Evolutionary conservation across 2,888 invertebrate genomes (phyloP), one percentile per base, ranked within the genome.

Genomic region (Urechis unicinctus): DNA sequence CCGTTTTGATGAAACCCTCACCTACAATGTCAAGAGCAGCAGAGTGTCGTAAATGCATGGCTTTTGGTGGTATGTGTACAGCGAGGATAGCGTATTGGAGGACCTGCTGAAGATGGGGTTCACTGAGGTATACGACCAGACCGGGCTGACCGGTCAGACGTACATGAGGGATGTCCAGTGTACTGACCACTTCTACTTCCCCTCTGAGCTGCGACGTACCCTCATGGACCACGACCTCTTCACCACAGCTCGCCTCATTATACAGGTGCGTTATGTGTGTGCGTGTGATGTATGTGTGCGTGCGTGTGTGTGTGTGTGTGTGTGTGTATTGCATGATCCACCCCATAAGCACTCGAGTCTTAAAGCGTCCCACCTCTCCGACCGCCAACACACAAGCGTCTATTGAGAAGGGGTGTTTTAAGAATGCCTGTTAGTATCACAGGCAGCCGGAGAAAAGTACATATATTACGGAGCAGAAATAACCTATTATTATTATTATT

Each of bases 261-360:
- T 72, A 52, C 75, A 77, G 75, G 77, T 75, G 6, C 24, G 43
- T 29, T 36, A 9, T 36, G n/a, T n/a, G n/a, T n/a, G n/a, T n/a
- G n/a, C n/a, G n/a, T n/a, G n/a, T n/a, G n/a, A n/a, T n/a, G n/a
- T n/a, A n/a, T n/a, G n/a, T n/a, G n/a, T n/a, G n/a, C n/a, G n/a
- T n/a, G n/a, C n/a, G n/a, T n/a, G n/a, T n/a, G n/a, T n/a, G n/a
- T n/a, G n/a, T n/a, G n/a, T n/a, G n/a, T n/a, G n/a, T n/a, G n/a
- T n/a, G n/a, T n/a, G n/a, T n/a, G n/a, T n/a, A n/a, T n/a, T n/a
- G n/a, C n/a, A n/a, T n/a, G n/a, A n/a, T n/a, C n/a, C n/a, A n/a
- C n/a, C n/a, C n/a, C n/a, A n/a, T n/a, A n/a, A n/a, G n/a, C n/a
- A n/a, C 1, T 3, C 17, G 21, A 17, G 13, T 2, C 22, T 3